Percentiles rank a stretch among this genome's conserved stretches.
Conservation (phyloP, 37 sponge, comb jelly and placozoan species). For the Oscarella lobularis region DNA sequence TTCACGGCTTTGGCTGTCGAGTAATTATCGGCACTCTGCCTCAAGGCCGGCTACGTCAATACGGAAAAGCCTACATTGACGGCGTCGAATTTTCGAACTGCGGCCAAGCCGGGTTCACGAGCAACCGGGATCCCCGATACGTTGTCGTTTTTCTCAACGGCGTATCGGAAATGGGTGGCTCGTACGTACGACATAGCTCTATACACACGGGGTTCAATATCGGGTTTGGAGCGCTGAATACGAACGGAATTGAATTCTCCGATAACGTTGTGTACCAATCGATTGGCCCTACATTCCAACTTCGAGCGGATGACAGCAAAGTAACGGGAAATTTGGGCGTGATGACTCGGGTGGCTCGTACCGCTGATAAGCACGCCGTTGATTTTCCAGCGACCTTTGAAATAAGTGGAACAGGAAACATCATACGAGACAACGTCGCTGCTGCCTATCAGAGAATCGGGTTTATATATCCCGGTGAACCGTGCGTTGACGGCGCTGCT, state of each 20-base stretch:
- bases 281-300: constrained; percentile 40
- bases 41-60: neutral
- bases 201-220: constrained; percentile 79
- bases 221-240: constrained; percentile 56
- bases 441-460: constrained; percentile 51
- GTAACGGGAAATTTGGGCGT: constrained; percentile 44
- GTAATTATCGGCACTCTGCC: constrained; percentile 34
- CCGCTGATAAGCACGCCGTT: constrained; percentile 67
- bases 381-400: constrained; percentile 85
- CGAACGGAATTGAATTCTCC: constrained; percentile 28
- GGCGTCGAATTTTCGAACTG: constrained; percentile 61
- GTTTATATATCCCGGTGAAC: constrained; percentile 43
- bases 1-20: constrained; percentile 65
- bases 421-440: constrained; percentile 49
- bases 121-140: constrained; percentile 64
- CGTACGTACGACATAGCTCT: constrained; percentile 34
- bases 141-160: constrained; percentile 39
- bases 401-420: constrained; percentile 31
- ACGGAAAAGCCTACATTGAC: constrained; percentile 30
- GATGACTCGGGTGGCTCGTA: constrained; percentile 38
- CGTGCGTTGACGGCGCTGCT: constrained; percentile 17
- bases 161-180: constrained; percentile 10
- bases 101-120: constrained; percentile 74
- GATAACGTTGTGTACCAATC: constrained; percentile 63
- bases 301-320: constrained; percentile 33